Conservation (phyloP, 2,113 vertebrate species). For the Siniperca knerii region DNA sequence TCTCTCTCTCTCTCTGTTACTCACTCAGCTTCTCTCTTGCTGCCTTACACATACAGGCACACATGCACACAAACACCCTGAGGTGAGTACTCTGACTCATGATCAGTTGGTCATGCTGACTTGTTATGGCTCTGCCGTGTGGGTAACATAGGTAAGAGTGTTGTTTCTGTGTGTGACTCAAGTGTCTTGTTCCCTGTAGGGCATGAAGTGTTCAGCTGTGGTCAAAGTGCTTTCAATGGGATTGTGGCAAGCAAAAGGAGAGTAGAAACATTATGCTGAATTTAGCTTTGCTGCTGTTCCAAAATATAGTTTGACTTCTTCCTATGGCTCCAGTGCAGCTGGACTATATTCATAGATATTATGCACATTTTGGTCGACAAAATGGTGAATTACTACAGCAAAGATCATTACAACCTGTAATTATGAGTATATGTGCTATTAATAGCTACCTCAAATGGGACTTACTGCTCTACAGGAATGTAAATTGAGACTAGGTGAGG, state of each 20-base stretch:
- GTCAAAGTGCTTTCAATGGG: slow-evolving; percentile 25
- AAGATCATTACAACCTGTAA: slow-evolving; percentile 13
- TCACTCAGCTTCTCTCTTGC: not conserved
- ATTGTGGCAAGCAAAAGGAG: not conserved
- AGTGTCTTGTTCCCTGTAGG: slow-evolving; percentile 7
- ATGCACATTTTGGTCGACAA: not conserved
- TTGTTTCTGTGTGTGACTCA: slow-evolving; percentile 26
- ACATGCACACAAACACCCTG: slow-evolving; percentile 16
- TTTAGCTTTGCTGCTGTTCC: slow-evolving; percentile 2
- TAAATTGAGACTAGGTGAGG: not conserved
- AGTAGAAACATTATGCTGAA: slow-evolving; percentile 26
- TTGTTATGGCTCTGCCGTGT: slow-evolving; percentile 17
- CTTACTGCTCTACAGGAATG: not conserved
- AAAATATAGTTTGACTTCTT: not conserved
- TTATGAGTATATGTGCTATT: slow-evolving; percentile 7
- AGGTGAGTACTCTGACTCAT: slow-evolving; percentile 40
- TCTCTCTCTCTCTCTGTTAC: not conserved
- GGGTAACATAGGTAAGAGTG: slow-evolving; percentile 14
- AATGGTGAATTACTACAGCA: not conserved
- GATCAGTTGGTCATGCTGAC: slow-evolving; percentile 31
- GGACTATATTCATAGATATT: not conserved
- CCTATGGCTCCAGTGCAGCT: not conserved
- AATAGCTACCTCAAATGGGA: not conserved
- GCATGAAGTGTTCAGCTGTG: slow-evolving; percentile 15
- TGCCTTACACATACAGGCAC: not conserved